Percentiles rank a stretch among this genome's conserved stretches.
These are phyloP conservation scores for Anneissia japonica DNA, from an alignment of 35 echinoderm and acorn worm species.

Conservation along the genomic window DNA sequence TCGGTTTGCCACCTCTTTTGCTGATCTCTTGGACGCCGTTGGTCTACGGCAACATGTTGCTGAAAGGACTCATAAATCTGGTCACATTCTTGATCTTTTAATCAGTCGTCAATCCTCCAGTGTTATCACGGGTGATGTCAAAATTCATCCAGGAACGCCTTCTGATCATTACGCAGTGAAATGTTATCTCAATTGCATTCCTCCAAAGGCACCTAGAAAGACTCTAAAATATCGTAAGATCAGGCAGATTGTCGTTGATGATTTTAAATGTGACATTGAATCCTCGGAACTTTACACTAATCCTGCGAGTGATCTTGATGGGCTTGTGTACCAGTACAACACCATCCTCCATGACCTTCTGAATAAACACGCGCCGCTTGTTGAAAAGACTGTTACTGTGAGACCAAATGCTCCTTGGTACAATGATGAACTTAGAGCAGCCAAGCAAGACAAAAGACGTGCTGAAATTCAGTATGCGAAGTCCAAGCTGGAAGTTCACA, in stretches of 20 bases:
- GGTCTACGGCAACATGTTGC: slow-evolving; percentile 21
- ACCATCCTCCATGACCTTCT: not conserved
- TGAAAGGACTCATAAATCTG: not conserved
- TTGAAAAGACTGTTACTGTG: not conserved
- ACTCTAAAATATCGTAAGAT: slow-evolving; percentile 28
- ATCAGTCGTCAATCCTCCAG: not conserved
- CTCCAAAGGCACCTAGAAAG: too few species aligned
- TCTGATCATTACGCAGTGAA: too few species aligned
- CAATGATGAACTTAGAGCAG: not conserved
- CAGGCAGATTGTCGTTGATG: slow-evolving; percentile 17
- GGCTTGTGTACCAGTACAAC: not conserved
- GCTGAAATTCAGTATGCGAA: slow-evolving; percentile 4
- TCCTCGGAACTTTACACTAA: not conserved
- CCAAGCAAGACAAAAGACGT: slow-evolving; percentile 5
- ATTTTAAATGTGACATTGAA: slow-evolving; percentile 17
- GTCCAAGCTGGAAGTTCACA: slow-evolving; percentile 6
- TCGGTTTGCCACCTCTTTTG: slow-evolving; percentile 1
- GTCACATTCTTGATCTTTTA: slow-evolving; percentile 1
- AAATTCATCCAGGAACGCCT: too few species aligned
- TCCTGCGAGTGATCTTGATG: slow-evolving; percentile 22
- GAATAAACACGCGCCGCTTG: slow-evolving; percentile 5
- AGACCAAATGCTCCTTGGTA: not conserved
- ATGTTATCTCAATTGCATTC: too few species aligned
- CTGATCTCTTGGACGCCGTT: slow-evolving; percentile 13
- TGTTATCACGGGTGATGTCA: too few species aligned